Conservation (phyloP, 2,888 invertebrate species). For the Mythimna loreyi region DNA sequence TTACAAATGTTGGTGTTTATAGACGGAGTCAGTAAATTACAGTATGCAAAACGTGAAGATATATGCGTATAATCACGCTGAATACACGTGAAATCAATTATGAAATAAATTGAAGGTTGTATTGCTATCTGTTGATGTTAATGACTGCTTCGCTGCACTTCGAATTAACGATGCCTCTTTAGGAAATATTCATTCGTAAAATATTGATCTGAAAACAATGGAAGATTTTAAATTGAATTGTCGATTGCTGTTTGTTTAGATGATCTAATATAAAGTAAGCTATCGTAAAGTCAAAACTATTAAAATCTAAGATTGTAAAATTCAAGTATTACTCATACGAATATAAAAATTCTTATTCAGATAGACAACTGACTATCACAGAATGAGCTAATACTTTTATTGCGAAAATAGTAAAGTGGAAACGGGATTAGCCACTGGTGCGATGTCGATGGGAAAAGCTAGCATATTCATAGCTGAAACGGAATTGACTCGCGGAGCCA, state of each 20-base stretch:
- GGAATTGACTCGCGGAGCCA: no score
- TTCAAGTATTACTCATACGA: no score
- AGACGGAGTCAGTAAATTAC: slow-evolving; percentile 31
- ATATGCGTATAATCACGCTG: slow-evolving; percentile 14
- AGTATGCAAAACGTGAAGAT: slow-evolving; percentile 51
- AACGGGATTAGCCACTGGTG: not conserved
- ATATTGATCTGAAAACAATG: not conserved
- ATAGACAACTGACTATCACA: no score
- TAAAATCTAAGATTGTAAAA: no score
- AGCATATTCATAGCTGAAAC: not conserved
- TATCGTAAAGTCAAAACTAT: no score
- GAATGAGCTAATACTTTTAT: no score
- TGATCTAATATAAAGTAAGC: not conserved
- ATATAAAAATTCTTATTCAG: no score
- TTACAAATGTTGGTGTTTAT: slow-evolving; percentile 24
- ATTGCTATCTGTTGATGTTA: slow-evolving; percentile 45
- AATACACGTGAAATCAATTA: slow-evolving; percentile 51
- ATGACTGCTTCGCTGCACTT: slow-evolving; percentile 22
- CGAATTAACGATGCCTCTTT: slow-evolving; percentile 18
- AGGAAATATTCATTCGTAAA: slow-evolving; percentile 11
- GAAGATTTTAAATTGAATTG: not conserved
- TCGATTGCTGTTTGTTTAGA: not conserved
- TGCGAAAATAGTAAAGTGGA: no score
- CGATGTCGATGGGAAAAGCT: not conserved
- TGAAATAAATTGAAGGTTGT: slow-evolving; percentile 51